These are phyloP conservation scores for Andrena cerasifolii DNA, from an alignment of 1,140 invertebrate species.

Conservation along the genomic window DNA sequence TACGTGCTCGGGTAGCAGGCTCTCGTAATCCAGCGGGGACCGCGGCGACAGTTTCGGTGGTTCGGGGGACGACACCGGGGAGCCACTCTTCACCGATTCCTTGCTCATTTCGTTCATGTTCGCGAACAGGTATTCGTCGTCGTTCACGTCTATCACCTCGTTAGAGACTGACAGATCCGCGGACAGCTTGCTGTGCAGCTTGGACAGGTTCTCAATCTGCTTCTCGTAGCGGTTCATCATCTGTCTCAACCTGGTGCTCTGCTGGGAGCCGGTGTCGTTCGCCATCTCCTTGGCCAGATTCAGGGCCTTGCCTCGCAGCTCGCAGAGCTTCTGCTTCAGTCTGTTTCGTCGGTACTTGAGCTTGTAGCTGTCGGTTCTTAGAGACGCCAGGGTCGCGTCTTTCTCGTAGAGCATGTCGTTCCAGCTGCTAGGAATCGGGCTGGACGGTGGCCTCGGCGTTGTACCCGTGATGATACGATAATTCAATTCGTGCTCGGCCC, in stretches of 20 bases:
- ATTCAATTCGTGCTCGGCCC: constrained; percentile 39
- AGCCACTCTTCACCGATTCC: not conserved
- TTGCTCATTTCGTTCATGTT: not conserved
- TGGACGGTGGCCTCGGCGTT: constrained; percentile 18
- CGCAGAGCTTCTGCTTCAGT: constrained; percentile 56
- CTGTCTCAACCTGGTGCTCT: constrained; percentile 57
- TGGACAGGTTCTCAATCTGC: constrained; percentile 66
- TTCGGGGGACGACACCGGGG: constrained; percentile 52
- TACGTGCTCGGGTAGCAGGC: constrained; percentile 33
- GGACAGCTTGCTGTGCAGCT: constrained; percentile 49
- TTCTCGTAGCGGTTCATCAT: constrained; percentile 68
- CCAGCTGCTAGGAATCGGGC: not conserved
- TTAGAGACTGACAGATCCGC: constrained; percentile 10
- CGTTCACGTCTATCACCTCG: constrained; percentile 11
- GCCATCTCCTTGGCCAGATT: constrained; percentile 48
- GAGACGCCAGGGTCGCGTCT: not conserved
- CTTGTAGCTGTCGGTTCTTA: constrained; percentile 56
- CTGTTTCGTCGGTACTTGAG: constrained; percentile 59
- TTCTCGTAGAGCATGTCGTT: constrained; percentile 2
- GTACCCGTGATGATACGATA: constrained; percentile 66
- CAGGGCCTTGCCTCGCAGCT: constrained; percentile 54
- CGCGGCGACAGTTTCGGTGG: constrained; percentile 70
- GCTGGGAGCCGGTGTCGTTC: constrained; percentile 6
- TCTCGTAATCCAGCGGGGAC: constrained; percentile 41
- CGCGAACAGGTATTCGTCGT: not conserved